Evolutionary conservation across 2,797 vertebrate species (phyloP), one percentile per base, ranked within the genome.

Genomic region (Coranthus polyacanthus): DNA sequence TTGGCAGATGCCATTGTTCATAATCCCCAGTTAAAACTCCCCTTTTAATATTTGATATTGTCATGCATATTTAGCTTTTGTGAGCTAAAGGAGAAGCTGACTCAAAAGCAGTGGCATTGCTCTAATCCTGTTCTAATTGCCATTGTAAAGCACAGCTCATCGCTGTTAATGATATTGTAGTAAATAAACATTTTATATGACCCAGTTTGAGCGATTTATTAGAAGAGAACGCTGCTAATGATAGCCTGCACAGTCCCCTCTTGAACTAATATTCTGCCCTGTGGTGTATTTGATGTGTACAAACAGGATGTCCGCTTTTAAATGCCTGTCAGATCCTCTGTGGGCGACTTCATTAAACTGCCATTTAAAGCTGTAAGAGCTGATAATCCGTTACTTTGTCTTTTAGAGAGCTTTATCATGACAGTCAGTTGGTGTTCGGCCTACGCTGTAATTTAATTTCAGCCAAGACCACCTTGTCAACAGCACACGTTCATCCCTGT

Each of bases 361-460:
- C 62, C 83, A 90, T 75, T 88, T 86, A 90, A 85, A 81, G 55
- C 66, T 22, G 65, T 64, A 41, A 68, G 62, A 68, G 72, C 68
- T 32, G 61, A 65, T 83, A 78, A 88, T 84, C 78, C 56, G 63
- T 67, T 15, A 11, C 41, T 10, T 32, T 49, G 73, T 83, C 60
- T 60, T 78, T 57, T 72, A 64, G 47, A 47, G 61, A 44, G 42
- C 29, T 70, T 72, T 55, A 70, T 72, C 56, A 3, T 15, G 61
- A 68, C 80, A 57, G 60, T 26, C n/a, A 57, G 79, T 66, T 61
- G 29, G 64, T 16, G 11, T 57, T 70, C 53, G 3, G 58, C 61
- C 69, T 67, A 52, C 50, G 37, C 73, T 54, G 58, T 75, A 39
- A 81, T 83, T 72, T 65, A 34, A 73, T 63, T 84, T 71, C 58